Percentiles rank a stretch among this genome's conserved stretches.
Conservation (phyloP, 1,140 invertebrate species). For the Mesaphorura yosii region DNA sequence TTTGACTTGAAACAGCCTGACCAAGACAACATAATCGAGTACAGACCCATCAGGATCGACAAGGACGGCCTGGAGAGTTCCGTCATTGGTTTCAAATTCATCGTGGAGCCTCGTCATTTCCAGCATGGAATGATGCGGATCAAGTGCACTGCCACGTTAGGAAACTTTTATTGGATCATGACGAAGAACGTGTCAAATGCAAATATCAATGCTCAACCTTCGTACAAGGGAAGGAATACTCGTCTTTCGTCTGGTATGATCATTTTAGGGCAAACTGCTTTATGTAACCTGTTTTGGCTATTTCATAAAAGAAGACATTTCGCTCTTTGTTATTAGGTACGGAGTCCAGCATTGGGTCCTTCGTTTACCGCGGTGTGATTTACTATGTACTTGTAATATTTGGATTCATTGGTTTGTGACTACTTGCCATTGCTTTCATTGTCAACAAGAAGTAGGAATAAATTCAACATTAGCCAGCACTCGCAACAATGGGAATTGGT, state of each 20-base stretch:
- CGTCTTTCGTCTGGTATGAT: slow-evolving; percentile 11
- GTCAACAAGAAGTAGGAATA: no score
- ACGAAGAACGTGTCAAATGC: slow-evolving; percentile 21
- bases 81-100: slow-evolving; percentile 32
- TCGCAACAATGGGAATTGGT: no score
- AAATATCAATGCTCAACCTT: slow-evolving; percentile 30
- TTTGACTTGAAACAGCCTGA: no score
- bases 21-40: background rate
- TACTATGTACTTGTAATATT: no score
- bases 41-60: no score
- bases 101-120: slow-evolving; percentile 33
- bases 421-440: no score
- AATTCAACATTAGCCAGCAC: no score
- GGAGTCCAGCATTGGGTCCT: no score
- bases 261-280: background rate
- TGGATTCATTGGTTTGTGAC: no score
- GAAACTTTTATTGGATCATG: slow-evolving; percentile 26
- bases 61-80: slow-evolving; percentile 34
- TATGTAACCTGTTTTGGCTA: background rate
- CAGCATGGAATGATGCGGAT: slow-evolving; percentile 32
- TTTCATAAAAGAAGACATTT: background rate
- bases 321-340: background rate
- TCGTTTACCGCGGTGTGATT: no score
- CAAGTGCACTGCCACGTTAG: slow-evolving; percentile 34
- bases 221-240: slow-evolving; percentile 10